phyloP scores from a whole-genome alignment of 1,140 invertebrate genomes.

The Mycetomoellerius zeteki region DNA sequence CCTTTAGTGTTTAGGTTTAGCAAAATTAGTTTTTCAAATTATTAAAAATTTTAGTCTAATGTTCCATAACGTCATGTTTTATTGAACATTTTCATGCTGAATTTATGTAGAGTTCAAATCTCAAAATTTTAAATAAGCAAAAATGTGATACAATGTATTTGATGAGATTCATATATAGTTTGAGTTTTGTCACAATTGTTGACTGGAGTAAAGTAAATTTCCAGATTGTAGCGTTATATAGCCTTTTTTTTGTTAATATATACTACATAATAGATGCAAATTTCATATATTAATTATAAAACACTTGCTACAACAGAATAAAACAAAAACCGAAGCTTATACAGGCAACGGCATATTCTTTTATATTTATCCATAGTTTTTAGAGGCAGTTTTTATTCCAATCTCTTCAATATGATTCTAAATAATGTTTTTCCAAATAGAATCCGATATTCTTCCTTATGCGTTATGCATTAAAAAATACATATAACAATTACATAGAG shows the following conservation, averaged over 20 bases:
- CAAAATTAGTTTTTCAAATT: neutral
- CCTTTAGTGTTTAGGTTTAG: neutral
- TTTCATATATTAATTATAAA: slow-evolving; percentile 1
- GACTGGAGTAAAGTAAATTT: slow-evolving; percentile 1
- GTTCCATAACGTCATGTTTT: neutral
- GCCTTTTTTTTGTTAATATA: neutral
- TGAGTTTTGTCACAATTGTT: neutral
- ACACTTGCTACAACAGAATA: neutral
- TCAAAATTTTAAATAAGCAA: slow-evolving; percentile 4
- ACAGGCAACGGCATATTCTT: neutral
- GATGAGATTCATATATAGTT: neutral
- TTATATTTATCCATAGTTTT: neutral
- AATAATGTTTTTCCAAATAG: neutral
- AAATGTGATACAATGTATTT: slow-evolving; percentile 18
- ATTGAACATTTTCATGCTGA: slow-evolving; percentile 2
- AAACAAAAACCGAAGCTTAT: neutral
- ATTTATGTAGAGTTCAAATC: slow-evolving; percentile 14
- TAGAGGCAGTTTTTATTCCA: neutral
- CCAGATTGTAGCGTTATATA: neutral
- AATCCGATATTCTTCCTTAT: neutral
- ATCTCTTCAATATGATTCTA: neutral
- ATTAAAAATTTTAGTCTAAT: slow-evolving; percentile 1
- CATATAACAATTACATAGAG: neutral
- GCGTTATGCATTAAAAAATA: neutral
- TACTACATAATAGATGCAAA: neutral